Evolutionary conservation across 2,888 invertebrate genomes (phyloP).

Genomic region (Mylabris sibirica): DNA sequence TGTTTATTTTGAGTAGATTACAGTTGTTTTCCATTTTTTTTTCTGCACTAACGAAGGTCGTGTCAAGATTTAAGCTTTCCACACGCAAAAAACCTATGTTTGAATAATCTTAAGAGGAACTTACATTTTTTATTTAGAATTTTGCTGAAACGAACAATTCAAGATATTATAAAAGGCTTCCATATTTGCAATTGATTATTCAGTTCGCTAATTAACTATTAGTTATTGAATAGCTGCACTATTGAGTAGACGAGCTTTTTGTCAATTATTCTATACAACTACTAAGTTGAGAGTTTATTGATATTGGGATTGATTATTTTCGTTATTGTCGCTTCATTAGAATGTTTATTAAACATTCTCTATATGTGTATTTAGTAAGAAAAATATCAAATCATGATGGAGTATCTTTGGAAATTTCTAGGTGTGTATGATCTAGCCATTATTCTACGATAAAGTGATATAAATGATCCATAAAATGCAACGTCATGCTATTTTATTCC

Average conservation of each 20-base stretch:
- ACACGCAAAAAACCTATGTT: not conserved
- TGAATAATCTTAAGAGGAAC: not conserved
- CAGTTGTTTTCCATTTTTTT: not conserved
- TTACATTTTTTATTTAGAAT: not conserved
- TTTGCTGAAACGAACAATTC: too few relatives aligned
- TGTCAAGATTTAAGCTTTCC: not conserved
- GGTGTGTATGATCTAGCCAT: constrained; percentile 3
- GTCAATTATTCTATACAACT: too few relatives aligned
- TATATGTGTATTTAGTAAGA: too few relatives aligned
- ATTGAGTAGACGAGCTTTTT: not conserved
- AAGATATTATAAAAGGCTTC: too few relatives aligned
- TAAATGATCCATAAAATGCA: constrained; percentile 11
- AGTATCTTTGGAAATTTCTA: not conserved
- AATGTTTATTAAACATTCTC: too few relatives aligned
- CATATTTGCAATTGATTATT: too few relatives aligned
- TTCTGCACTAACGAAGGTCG: not conserved
- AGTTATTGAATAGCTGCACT: not conserved
- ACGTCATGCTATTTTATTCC: constrained; percentile 1
- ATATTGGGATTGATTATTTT: too few relatives aligned
- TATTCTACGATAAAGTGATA: constrained; percentile 1
- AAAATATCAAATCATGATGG: not conserved
- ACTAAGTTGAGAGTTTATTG: too few relatives aligned
- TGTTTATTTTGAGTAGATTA: not conserved
- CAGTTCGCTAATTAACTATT: too few relatives aligned
- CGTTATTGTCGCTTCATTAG: too few relatives aligned